Evolutionary conservation across 2,888 invertebrate species (phyloP).

Genomic region (Zonitis immaculata): DNA sequence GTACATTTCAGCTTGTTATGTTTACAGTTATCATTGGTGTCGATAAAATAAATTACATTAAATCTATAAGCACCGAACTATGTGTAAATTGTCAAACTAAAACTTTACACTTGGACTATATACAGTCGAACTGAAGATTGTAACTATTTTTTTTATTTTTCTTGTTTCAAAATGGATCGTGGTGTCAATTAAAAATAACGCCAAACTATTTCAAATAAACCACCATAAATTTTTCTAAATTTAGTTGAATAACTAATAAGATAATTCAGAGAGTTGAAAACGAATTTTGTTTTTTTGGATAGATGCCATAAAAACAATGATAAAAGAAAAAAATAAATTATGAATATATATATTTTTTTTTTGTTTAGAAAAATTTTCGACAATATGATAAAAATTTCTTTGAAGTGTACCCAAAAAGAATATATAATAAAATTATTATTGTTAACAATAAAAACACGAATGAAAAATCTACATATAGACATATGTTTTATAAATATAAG

Average conservation of each 20-base stretch:
- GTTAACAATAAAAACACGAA: background rate
- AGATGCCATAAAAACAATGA: constrained; percentile 15
- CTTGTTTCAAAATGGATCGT: background rate
- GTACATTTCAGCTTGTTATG: constrained; percentile 41
- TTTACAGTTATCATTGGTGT: constrained; percentile 13
- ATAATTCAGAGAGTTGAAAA: constrained; percentile 8
- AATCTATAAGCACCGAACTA: too few relatives aligned
- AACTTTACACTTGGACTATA: background rate
- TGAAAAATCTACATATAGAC: background rate
- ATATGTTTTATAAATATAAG: background rate
- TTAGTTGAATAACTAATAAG: constrained; percentile 10
- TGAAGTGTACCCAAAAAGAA: background rate
- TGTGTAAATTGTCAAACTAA: background rate
- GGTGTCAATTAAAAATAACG: constrained; percentile 11
- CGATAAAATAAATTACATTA: constrained; percentile 8
- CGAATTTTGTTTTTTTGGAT: constrained; percentile 10
- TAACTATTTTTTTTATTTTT: too few relatives aligned
- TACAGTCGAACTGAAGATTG: too few relatives aligned
- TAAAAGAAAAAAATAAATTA: constrained; percentile 3
- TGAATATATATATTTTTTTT: too few relatives aligned
- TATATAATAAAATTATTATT: background rate
- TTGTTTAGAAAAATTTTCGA: too few relatives aligned
- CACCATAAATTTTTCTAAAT: constrained; percentile 16
- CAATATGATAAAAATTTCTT: too few relatives aligned
- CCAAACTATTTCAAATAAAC: constrained; percentile 13